Evolutionary conservation across 35 echinoderm and acorn worm genomes (phyloP).

Genomic region (Lytechinus variegatus): DNA sequence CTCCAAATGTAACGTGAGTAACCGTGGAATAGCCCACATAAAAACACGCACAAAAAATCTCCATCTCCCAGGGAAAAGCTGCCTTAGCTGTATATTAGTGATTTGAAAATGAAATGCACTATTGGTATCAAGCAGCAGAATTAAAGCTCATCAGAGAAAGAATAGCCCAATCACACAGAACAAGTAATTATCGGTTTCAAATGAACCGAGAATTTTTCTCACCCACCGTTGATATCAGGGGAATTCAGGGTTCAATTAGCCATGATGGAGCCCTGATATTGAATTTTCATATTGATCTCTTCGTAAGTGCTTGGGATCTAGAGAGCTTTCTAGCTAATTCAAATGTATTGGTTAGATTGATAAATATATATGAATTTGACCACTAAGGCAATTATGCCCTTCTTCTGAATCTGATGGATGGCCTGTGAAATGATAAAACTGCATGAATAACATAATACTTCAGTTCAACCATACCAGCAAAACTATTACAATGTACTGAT

Average conservation of each 20-base stretch:
- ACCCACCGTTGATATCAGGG: neutral
- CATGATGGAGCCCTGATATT: neutral
- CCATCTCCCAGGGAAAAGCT: no score
- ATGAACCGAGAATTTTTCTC: neutral
- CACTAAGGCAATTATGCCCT: neutral
- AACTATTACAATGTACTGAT: neutral
- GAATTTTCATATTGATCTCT: slow-evolving; percentile 12
- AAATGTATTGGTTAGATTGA: neutral
- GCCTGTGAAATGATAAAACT: neutral
- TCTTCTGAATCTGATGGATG: neutral
- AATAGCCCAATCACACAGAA: slow-evolving; percentile 2
- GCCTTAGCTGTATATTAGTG: neutral
- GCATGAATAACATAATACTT: neutral
- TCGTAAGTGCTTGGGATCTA: neutral
- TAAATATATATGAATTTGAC: neutral
- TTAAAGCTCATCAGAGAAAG: neutral
- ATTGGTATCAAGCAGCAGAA: neutral
- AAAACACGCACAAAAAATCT: no score
- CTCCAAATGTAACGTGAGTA: no score
- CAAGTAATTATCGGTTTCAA: neutral
- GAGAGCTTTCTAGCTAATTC: neutral
- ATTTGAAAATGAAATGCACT: neutral
- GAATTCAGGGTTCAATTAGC: neutral
- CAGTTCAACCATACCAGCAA: neutral
- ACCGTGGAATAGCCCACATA: no score